Conservation (phyloP, 2,888 invertebrate species). For the Drosophila engyochracea region DNA sequence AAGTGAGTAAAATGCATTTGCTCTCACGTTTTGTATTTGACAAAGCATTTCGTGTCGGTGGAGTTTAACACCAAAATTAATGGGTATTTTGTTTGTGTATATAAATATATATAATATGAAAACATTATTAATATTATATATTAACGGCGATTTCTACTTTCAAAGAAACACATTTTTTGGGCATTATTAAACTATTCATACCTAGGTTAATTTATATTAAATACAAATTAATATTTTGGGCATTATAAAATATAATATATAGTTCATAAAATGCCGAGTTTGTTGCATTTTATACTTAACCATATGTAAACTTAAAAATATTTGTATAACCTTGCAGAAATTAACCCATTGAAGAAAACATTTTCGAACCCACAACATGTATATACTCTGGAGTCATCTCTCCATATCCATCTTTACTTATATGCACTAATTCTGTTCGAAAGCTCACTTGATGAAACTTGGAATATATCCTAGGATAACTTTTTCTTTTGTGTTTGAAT, state of each 20-base stretch:
- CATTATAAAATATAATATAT: background rate
- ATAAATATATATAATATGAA: background rate
- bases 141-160: background rate
- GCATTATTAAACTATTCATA: background rate
- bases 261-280: background rate
- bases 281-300: background rate
- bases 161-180: background rate
- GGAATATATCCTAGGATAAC: background rate
- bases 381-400: background rate
- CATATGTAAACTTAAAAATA: background rate
- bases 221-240: background rate
- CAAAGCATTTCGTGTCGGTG: conserved; percentile 40
- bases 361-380: background rate
- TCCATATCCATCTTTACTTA: background rate
- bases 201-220: background rate
- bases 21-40: background rate
- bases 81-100: conserved; percentile 4
- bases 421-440: background rate
- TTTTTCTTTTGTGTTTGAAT: background rate
- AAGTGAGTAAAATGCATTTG: conserved; percentile 73
- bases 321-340: background rate
- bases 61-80: conserved; percentile 6
- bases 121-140: background rate
- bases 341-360: background rate
- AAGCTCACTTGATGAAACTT: background rate